Percentiles rank a stretch among this genome's conserved stretches.
phyloP scores from a whole-genome alignment of 2,113 vertebrate genomes.

The Ctenodactylus gundi region DNA sequence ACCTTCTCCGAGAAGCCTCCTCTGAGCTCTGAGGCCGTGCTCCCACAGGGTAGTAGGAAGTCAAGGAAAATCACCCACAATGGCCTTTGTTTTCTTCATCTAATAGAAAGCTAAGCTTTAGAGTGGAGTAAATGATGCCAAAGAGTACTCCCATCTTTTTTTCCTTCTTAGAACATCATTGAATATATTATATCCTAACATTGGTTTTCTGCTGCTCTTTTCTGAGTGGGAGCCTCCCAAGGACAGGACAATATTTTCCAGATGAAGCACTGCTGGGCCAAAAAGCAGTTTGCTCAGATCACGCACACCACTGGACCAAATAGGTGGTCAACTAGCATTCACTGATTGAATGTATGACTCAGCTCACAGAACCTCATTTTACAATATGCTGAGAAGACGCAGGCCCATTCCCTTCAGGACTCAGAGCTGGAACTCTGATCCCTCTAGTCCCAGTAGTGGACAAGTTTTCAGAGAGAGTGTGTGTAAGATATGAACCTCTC shows the following conservation, averaged over 20 bases:
- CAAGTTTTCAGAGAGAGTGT: neutral
- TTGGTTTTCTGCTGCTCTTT: neutral
- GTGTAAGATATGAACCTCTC: fast-evolving
- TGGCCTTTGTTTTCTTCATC: too few relatives aligned
- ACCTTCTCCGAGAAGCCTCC: neutral
- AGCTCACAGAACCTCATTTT: neutral
- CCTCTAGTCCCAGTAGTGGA: neutral
- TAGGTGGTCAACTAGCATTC: neutral
- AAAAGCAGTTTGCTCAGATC: too few relatives aligned
- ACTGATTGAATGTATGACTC: neutral
- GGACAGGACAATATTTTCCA: too few relatives aligned
- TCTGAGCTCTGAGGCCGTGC: neutral
- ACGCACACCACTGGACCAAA: neutral
- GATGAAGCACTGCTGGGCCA: too few relatives aligned
- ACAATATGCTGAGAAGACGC: too few relatives aligned
- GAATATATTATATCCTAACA: neutral
- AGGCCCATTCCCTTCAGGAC: neutral
- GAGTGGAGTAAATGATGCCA: too few relatives aligned
- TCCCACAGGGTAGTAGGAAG: too few relatives aligned
- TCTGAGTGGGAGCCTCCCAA: neutral
- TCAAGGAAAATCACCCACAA: too few relatives aligned
- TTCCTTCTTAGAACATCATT: neutral
- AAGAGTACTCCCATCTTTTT: neutral
- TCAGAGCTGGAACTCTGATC: too few relatives aligned
- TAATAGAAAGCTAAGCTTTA: too few relatives aligned